Conservation (phyloP, 2,113 vertebrate genomes). For the Opisthocomus hoazin region DNA sequence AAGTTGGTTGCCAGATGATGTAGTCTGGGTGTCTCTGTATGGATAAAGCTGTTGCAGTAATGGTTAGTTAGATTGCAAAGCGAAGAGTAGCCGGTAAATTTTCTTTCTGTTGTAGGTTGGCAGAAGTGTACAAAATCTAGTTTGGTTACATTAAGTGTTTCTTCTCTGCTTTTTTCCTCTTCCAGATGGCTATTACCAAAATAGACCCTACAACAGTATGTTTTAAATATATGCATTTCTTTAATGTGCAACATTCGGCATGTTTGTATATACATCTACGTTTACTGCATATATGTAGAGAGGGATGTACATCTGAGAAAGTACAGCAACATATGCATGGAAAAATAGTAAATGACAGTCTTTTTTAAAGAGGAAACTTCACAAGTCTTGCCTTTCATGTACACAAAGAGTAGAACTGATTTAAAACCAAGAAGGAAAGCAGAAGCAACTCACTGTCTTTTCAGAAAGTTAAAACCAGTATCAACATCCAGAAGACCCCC, state of each 20-base stretch:
- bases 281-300: constrained; percentile 11
- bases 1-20: neutral
- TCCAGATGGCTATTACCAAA: constrained; percentile 43
- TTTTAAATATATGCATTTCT: constrained; percentile 19
- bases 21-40: neutral
- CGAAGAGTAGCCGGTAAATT: neutral
- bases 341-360: neutral
- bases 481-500: neutral
- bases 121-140: neutral
- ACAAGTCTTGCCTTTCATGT: neutral
- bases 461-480: neutral
- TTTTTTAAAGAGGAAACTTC: neutral
- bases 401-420: neutral
- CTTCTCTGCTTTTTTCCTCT: neutral
- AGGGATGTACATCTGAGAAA: neutral
- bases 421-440: neutral
- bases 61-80: neutral
- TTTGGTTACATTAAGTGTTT: constrained; percentile 2
- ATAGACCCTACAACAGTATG: neutral
- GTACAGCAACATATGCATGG: neutral
- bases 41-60: neutral
- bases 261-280: constrained; percentile 14
- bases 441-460: neutral
- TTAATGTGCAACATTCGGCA: constrained; percentile 3
- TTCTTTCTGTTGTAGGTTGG: neutral